Evolutionary conservation across 2,797 vertebrate species (phyloP).

Genomic region (Rousettus madagascariensis): DNA sequence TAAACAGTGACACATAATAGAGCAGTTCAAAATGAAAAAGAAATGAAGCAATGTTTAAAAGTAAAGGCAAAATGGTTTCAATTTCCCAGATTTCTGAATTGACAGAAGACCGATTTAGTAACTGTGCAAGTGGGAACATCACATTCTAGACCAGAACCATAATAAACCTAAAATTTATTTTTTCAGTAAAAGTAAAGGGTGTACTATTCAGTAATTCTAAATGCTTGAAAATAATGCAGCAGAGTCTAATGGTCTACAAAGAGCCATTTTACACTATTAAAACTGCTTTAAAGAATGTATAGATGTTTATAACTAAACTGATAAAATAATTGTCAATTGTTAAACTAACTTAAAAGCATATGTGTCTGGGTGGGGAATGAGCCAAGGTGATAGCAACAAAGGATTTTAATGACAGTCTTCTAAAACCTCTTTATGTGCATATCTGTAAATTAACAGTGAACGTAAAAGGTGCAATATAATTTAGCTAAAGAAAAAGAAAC

Average conservation of each 20-base stretch:
- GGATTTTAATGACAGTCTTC: neutral
- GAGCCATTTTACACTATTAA: neutral
- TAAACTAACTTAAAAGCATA: neutral
- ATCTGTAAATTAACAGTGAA: slow-evolving; percentile 8
- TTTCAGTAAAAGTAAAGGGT: neutral
- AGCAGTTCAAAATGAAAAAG: slow-evolving; percentile 60
- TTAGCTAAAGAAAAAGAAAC: neutral
- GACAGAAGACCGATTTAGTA: slow-evolving; percentile 53
- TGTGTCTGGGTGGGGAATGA: neutral
- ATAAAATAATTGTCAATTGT: slow-evolving; percentile 2
- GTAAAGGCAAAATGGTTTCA: slow-evolving; percentile 50
- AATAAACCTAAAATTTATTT: slow-evolving; percentile 23
- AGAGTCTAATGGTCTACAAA: neutral
- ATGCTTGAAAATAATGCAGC: neutral
- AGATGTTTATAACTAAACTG: neutral
- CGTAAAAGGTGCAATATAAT: slow-evolving; percentile 17
- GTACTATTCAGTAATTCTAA: neutral
- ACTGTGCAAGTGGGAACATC: neutral
- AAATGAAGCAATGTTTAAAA: slow-evolving; percentile 50
- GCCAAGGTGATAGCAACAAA: neutral
- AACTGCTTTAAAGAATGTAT: neutral
- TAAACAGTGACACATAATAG: slow-evolving; percentile 35
- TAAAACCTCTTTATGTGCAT: slow-evolving; percentile 36
- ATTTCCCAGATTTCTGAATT: slow-evolving; percentile 60
- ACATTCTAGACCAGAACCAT: neutral